A percentile compares a stretch with the other conserved stretches of the same genome.
These are phyloP conservation scores for Lasioglossum vierecki DNA, from an alignment of 2,888 invertebrate genomes.

Conservation along the genomic window DNA sequence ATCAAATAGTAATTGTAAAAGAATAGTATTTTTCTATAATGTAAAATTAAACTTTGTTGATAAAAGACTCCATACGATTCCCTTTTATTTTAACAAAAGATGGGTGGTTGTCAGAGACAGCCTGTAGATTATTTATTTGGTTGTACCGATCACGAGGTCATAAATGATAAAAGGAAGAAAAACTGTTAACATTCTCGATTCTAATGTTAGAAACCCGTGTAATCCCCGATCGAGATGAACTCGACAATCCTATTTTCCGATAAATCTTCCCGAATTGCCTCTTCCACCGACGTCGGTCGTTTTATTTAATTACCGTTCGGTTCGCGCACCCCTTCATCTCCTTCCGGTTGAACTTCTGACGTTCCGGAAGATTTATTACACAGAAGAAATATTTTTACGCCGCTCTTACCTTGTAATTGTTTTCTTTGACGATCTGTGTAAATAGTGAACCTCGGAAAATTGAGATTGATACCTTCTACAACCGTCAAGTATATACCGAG, in stretches of 20 bases:
- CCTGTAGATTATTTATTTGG: not conserved
- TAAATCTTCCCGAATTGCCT: slow-evolving; percentile 16
- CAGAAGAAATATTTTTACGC: not conserved
- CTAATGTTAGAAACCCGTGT: not conserved
- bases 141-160: not conserved
- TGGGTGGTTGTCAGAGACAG: not conserved
- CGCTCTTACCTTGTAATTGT: not conserved
- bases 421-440: not conserved
- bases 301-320: slow-evolving; percentile 15
- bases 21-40: no score
- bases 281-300: not conserved
- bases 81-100: not conserved
- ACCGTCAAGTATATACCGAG: not conserved
- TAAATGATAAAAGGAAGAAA: not conserved
- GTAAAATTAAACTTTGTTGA: no score
- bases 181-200: not conserved
- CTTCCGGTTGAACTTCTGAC: not conserved
- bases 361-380: slow-evolving; percentile 1
- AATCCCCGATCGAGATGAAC: slow-evolving; percentile 18
- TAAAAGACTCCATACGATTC: not conserved
- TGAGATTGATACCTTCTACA: not conserved
- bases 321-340: not conserved
- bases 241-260: slow-evolving; percentile 14
- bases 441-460: not conserved
- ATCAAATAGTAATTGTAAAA: no score